Evolutionary conservation across 2,113 vertebrate genomes (phyloP).

Genomic region (Austrofundulus limnaeus): DNA sequence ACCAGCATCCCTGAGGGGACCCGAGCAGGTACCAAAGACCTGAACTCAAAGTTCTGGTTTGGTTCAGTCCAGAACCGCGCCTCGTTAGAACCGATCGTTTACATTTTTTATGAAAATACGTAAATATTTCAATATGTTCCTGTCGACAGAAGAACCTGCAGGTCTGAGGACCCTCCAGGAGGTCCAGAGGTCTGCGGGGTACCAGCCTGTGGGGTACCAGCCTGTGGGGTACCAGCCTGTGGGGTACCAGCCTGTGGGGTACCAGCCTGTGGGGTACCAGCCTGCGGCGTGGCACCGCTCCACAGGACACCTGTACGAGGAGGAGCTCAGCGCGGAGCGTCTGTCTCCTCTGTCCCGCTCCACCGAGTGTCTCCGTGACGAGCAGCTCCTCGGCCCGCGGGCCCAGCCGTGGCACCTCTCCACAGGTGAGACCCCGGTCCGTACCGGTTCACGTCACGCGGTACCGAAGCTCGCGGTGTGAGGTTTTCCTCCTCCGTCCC

Average conservation of each 20-base stretch:
- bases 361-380: constrained; percentile 40
- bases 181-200: background rate
- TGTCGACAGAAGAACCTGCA: background rate
- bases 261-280: background rate
- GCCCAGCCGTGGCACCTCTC: constrained; percentile 30
- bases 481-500: background rate
- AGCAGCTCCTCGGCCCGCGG: background rate
- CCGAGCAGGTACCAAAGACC: constrained; percentile 20
- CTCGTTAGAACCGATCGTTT: no score
- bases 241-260: background rate
- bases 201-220: background rate
- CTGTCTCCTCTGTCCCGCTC: constrained; percentile 41
- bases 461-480: no score
- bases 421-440: constrained; percentile 40
- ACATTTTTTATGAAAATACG: no score
- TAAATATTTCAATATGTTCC: no score
- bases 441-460: background rate
- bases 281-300: constrained; percentile 49
- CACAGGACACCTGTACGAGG: constrained; percentile 34
- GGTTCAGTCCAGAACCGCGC: no score
- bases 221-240: background rate
- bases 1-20: constrained; percentile 48
- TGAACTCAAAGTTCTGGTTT: no score
- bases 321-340: background rate
- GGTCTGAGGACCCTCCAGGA: background rate